Conservation (phyloP, 2,113 vertebrate species). For the Anthoscopus minutus region DNA sequence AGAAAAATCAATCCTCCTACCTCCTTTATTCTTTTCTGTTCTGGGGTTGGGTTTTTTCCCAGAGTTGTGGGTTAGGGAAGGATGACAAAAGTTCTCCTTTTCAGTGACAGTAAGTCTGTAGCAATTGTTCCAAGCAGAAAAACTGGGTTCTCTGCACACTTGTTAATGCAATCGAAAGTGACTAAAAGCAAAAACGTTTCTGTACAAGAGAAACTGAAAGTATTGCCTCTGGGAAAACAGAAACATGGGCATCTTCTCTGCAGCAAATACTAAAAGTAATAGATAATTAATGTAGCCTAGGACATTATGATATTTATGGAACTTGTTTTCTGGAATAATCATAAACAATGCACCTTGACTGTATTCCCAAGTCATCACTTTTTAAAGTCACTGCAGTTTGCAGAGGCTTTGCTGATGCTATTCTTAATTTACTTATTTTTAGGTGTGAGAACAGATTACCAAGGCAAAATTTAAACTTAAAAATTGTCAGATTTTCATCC, state of each 20-base stretch:
- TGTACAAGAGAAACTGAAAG: slow-evolving; percentile 36
- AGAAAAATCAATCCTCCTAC: background rate
- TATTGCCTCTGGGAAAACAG: background rate
- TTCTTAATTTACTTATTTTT: slow-evolving; percentile 5
- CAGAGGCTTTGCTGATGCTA: background rate
- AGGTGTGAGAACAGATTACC: slow-evolving; percentile 7
- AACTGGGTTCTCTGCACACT: background rate
- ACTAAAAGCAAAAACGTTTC: slow-evolving; percentile 9
- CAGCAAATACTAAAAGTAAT: background rate
- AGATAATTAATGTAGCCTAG: background rate
- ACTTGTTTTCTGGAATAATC: background rate
- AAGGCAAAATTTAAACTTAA: background rate
- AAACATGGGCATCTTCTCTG: background rate
- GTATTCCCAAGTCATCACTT: background rate
- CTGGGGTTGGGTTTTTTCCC: accelerated
- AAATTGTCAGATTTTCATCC: background rate
- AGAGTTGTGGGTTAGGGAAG: background rate
- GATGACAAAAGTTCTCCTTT: background rate
- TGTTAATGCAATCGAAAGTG: background rate
- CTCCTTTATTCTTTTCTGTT: background rate
- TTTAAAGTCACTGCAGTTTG: background rate
- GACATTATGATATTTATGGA: background rate
- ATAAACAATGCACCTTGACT: background rate
- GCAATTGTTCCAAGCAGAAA: background rate
- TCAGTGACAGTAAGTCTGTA: background rate